Conservation (phyloP, 2,888 invertebrate species). For the Agonopterix arenella region DNA sequence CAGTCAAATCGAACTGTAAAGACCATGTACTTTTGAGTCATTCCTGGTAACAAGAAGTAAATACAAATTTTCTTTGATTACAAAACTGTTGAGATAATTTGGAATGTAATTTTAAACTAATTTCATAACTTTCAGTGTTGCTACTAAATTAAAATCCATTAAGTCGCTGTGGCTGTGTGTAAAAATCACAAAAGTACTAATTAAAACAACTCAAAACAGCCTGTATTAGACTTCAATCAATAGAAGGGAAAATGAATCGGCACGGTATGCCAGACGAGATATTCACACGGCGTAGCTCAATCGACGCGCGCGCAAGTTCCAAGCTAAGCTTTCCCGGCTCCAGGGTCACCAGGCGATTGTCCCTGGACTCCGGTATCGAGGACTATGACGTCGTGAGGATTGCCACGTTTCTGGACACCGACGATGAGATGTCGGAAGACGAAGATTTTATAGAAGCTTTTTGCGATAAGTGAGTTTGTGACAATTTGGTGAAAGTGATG, state of each 20-base stretch:
- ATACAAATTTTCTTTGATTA: too few relatives aligned
- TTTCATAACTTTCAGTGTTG: too few relatives aligned
- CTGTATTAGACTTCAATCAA: too few relatives aligned
- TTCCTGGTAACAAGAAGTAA: too few relatives aligned
- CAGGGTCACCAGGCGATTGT: constrained; percentile 24
- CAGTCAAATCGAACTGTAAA: too few relatives aligned
- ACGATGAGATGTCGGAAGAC: constrained; percentile 36
- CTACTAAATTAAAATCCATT: too few relatives aligned
- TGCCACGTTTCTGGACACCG: constrained; percentile 24
- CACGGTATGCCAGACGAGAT: constrained; percentile 23
- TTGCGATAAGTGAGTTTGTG: constrained; percentile 29
- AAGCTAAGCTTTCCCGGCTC: background rate
- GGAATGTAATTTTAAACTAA: too few relatives aligned
- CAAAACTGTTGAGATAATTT: too few relatives aligned
- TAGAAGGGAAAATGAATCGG: constrained; percentile 21
- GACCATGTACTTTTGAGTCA: too few relatives aligned
- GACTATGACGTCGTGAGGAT: constrained; percentile 21
- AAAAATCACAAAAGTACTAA: too few relatives aligned
- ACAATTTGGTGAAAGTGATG: background rate
- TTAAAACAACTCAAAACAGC: too few relatives aligned
- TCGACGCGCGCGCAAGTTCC: constrained; percentile 12
- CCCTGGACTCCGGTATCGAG: constrained; percentile 40
- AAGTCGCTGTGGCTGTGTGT: too few relatives aligned
- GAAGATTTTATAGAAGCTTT: constrained; percentile 28
- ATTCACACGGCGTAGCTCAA: constrained; percentile 31